phyloP scores from a whole-genome alignment of 2,888 invertebrate species.

The Amphipyra berbera region DNA sequence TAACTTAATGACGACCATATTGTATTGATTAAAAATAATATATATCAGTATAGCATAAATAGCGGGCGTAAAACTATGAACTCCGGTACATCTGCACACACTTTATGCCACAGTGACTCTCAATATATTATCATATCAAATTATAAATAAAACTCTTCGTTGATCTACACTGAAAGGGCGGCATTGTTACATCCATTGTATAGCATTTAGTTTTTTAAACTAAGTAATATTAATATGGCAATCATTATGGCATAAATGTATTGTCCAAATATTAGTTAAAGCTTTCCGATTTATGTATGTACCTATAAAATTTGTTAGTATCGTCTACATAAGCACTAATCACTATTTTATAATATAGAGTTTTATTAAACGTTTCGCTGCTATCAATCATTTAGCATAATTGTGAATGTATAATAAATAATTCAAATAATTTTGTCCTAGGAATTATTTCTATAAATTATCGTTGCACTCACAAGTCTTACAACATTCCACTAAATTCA shows the following conservation, averaged over 20 bases:
- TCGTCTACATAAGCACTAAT: constrained; percentile 63
- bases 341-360: constrained; percentile 52
- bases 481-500: constrained; percentile 77
- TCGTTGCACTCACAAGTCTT: constrained; percentile 64
- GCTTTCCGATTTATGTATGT: constrained; percentile 74
- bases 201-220: constrained; percentile 64
- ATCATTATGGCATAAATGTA: constrained; percentile 79
- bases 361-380: constrained; percentile 50
- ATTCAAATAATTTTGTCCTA: constrained; percentile 60
- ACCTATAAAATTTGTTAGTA: constrained; percentile 67
- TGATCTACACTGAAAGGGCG: constrained; percentile 52
- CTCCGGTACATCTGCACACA: constrained; percentile 31
- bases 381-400: constrained; percentile 49
- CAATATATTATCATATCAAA: constrained; percentile 66
- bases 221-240: constrained; percentile 75
- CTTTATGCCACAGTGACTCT: constrained; percentile 49
- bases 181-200: constrained; percentile 45
- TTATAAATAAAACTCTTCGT: constrained; percentile 57
- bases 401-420: constrained; percentile 60
- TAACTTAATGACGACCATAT: constrained; percentile 12
- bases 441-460: constrained; percentile 64
- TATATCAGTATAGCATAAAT: constrained; percentile 1
- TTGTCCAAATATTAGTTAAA: constrained; percentile 82
- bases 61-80: constrained; percentile 7
- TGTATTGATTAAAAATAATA: constrained; percentile 1